phyloP scores from a whole-genome alignment of 2,888 invertebrate genomes.

The Mayetiola destructor region DNA sequence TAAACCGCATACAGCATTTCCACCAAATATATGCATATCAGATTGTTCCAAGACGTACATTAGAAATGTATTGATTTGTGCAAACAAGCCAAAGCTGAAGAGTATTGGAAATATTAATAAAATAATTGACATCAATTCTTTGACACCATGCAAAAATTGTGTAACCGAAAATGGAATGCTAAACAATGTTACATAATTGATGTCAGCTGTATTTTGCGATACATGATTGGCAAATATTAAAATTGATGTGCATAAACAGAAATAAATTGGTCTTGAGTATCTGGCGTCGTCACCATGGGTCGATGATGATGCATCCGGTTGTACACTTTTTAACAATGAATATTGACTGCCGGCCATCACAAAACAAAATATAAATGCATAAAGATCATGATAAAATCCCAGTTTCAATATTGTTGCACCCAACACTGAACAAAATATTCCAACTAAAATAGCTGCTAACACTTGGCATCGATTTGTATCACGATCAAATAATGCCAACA shows the following conservation, averaged over 20 bases:
- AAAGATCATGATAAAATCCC: slow-evolving; percentile 81
- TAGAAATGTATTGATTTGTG: slow-evolving; percentile 90
- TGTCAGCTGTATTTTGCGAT: slow-evolving; percentile 19
- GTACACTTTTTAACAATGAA: slow-evolving; percentile 90
- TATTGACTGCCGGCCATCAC: slow-evolving; percentile 98
- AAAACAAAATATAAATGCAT: slow-evolving; percentile 88
- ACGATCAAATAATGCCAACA: slow-evolving; percentile 84
- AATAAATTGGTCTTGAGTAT: slow-evolving; percentile 88
- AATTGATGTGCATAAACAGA: slow-evolving; percentile 59
- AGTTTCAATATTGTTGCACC: slow-evolving; percentile 70
- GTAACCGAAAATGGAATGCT: slow-evolving; percentile 40
- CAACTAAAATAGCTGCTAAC: slow-evolving; percentile 64
- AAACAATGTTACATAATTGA: slow-evolving; percentile 22
- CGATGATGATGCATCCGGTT: slow-evolving; percentile 96
- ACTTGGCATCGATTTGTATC: slow-evolving; percentile 65
- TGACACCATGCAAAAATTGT: slow-evolving; percentile 47
- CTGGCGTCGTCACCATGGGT: slow-evolving; percentile 92
- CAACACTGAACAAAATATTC: slow-evolving; percentile 69
- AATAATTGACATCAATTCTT: slow-evolving; percentile 63
- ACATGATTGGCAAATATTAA: slow-evolving; percentile 37
- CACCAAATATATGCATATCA: slow-evolving; percentile 81
- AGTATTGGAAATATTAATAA: slow-evolving; percentile 83
- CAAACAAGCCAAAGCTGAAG: slow-evolving; percentile 90
- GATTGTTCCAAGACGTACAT: slow-evolving; percentile 95
- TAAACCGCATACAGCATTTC: slow-evolving; percentile 74